These are phyloP conservation scores for Limnephilus auricula DNA, from an alignment of 2,888 invertebrate species.

Conservation along the genomic window DNA sequence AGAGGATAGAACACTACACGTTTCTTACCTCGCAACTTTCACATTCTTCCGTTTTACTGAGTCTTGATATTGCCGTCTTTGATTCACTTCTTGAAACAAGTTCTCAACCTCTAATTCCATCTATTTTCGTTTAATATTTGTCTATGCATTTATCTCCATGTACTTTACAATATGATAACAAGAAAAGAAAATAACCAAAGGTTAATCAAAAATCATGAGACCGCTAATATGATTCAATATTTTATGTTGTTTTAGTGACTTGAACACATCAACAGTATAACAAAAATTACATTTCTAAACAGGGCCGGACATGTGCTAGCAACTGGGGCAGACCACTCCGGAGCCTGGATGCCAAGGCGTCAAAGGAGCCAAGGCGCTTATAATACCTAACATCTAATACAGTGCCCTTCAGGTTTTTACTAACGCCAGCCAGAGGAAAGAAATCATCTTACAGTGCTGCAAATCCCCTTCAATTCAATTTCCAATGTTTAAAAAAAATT, in stretches of 20 bases:
- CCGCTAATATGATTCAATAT: neutral
- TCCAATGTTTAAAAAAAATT: too few species aligned
- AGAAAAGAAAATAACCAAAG: neutral
- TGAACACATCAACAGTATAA: neutral
- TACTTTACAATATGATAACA: neutral
- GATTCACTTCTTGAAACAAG: neutral
- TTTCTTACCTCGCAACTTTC: too few species aligned
- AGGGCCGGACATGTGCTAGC: too few species aligned
- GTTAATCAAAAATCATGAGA: neutral
- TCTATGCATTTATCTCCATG: neutral
- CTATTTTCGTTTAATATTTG: slow-evolving; percentile 4
- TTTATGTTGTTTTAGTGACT: neutral
- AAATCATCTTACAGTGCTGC: too few species aligned
- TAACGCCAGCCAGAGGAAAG: neutral
- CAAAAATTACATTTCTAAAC: neutral
- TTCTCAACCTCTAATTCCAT: neutral
- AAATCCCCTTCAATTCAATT: too few species aligned
- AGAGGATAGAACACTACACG: too few species aligned
- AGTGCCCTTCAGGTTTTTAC: too few species aligned
- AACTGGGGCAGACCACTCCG: too few species aligned
- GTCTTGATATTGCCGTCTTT: neutral
- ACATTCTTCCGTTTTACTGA: too few species aligned
- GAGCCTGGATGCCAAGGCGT: too few species aligned
- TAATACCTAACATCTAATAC: too few species aligned
- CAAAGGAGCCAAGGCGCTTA: too few species aligned